Evolutionary conservation across 2,113 vertebrate species (phyloP), one percentile per base, ranked within the genome.

Genomic region (Marmota flaviventris): DNA sequence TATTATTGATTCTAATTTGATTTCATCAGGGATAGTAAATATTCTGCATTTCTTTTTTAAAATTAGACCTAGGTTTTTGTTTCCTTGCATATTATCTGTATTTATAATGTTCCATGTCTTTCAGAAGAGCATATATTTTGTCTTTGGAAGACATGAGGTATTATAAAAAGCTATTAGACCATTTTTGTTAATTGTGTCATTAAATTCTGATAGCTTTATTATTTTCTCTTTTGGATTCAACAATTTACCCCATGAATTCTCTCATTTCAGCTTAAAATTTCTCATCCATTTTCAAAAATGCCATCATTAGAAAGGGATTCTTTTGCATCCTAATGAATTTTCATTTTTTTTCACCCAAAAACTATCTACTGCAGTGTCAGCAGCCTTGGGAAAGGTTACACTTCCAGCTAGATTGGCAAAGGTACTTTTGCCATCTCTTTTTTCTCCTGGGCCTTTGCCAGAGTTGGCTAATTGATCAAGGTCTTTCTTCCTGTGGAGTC

Each of bases 401-500:
- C 12, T 95, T 81, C 53, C 67, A 77, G 67, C 10, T 94, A 85
- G 37, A 67, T 37, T 95, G 67, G 70, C 45, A 84, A 92, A 87
- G 75, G 17, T 85, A 65, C 32, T 83, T 77, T 69, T 73, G 42
- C 83, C 89, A 61, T 93, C 56, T 96, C 42, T 63, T 61, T 93
- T 86, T 25, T 17, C 89, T 95, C 75, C n/a, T 89, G 92, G 16
- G 65, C 27, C 42, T 93, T 86, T 76, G 70, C 89, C 95, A 97
- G 63, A 51, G 76, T 76, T 93, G 83, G 67, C 89, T 93, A 93
- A 92, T 95, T 90, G 95, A 92, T 97, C 86, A 97, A 91, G 84
- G 56, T 90, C 94, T 97, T 96, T 32, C 27, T 97, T 94, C 96
- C 96, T 82, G 56, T 70, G 14, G 92, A 97, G 96, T 51, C 93